Base-by-base conservation (phyloP, 2,888 invertebrate species). In the Dermolepida albohirtum region DNA sequence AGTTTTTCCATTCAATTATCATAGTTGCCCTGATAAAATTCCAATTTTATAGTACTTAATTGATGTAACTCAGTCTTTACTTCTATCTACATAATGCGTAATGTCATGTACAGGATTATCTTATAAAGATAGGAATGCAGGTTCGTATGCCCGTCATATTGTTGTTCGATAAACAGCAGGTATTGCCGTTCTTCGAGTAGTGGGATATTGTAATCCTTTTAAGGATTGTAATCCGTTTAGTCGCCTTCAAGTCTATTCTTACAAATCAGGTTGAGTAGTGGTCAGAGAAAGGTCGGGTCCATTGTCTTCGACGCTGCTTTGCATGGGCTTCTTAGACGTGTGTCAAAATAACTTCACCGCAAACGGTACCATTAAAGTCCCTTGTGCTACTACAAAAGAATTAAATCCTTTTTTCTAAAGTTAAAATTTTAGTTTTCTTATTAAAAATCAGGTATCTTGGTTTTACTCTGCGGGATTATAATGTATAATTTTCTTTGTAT, bases 261-360 rank as follows among this genome's bases (percentile, higher is more conserved):
- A 63, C 67, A 67, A 62, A 67, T 67, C 67, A 54, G 63, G 66
- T 49, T 57, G 66, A 52, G 68, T 64, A 68, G 66, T 68, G 70
- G 71, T 68, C 68, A 68, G 54, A 59, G 66, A 65, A 66, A 55
- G 62, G 66, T 55, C 54, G 66, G 49, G 55, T 41, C 66, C 70
- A 70, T 71, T 71, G 70, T 69, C 68, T 67, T 68, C 65, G 44
- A 39, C 16, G 34, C 73, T 71, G 72, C 72, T 75, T 75, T 75
- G 74, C 75, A 75, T 69, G 69, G 69, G 17, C 64, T 41, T 67
- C 69, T 70, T 66, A 68, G 66, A 71, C 67, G 54, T 67, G 64
- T 73, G 74, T 74, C 74, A 74, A 74, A 74, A 74, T 74, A 74
- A 74, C 73, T 72, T 67, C 27, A 47, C 55, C 29, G 44, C 17